Evolutionary conservation across 2,113 vertebrate species (phyloP), one percentile per base, ranked within the genome.

Genomic region (Protobothrops flavoviridis): DNA sequence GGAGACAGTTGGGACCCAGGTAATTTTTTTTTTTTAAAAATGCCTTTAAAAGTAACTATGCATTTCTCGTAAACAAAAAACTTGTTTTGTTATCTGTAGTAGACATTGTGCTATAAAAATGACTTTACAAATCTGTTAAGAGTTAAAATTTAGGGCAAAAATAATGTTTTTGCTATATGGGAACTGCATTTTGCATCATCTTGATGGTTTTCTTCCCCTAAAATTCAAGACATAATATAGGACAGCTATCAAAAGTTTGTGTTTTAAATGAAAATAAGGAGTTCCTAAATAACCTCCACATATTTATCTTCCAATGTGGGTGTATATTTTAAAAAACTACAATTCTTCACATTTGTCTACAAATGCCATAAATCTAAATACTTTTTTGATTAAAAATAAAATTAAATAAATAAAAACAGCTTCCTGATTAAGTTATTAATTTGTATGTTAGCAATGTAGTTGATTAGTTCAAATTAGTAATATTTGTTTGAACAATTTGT

Each of bases 1-100:
- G 98, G 99, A 99, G 97, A 99, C 99, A 39, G 91, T 98, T 3
- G 98, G 98, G 17, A 98, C 98, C 61, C 99, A 99, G 98, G 99
- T 99, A 95, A 98, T 97, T 81, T 39, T 39, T 39, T 39, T 39
- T 39, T n/a, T 81, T 3, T 24, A 48, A 94, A 24, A 1, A 64
- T 92, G 29, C 15, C n/a, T 45, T 92, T 88, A 53, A 29, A 69
- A 69, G 2, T 69, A 92, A 88, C 45, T 85, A n/a, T 86, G 81
- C 8, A 55, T 91, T 92, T 24, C 8, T 24, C 3, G 6, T 91
- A 69, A 50, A 45, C 13, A 52, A 15, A 56, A 85, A 57, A 2
- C 13, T 9, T 87, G 11, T 39, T 64, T 87, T 64, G 20, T 5
- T 87, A 50, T 2, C 15, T 17, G 24, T 88, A 50, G 24, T 88